Evolutionary conservation across 2,113 vertebrate genomes (phyloP).

Genomic region (Alouatta palliata): DNA sequence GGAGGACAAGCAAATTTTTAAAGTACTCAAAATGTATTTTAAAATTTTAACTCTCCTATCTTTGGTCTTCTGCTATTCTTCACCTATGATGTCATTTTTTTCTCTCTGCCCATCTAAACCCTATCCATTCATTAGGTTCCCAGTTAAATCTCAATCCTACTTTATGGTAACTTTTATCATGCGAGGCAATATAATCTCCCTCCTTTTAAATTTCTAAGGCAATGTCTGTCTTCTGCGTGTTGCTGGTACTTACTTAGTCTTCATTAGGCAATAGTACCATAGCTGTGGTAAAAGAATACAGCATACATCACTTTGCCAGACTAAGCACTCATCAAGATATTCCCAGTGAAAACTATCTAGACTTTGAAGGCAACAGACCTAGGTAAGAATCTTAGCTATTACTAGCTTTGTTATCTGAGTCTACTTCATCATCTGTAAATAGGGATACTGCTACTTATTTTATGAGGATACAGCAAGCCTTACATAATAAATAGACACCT

Average conservation of each 20-base stretch:
- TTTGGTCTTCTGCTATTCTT: background rate
- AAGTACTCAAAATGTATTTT: background rate
- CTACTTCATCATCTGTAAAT: background rate
- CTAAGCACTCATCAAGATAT: background rate
- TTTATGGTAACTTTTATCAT: background rate
- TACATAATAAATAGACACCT: background rate
- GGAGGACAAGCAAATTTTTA: background rate
- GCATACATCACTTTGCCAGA: background rate
- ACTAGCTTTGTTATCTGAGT: background rate
- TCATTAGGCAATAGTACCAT: background rate
- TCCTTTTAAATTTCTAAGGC: background rate
- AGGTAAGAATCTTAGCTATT: background rate
- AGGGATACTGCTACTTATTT: background rate
- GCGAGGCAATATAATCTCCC: background rate
- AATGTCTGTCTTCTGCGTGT: background rate
- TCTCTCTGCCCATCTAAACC: background rate
- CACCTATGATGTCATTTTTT: background rate
- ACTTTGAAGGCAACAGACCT: background rate
- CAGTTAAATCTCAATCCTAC: background rate
- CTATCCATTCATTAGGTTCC: background rate
- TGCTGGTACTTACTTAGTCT: background rate
- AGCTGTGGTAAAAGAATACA: background rate
- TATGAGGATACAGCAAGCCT: background rate
- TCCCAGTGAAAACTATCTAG: background rate
- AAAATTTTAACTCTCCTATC: slow-evolving; percentile 5